phyloP scores from a whole-genome alignment of 2,888 invertebrate genomes.

The Rhyacophila evoluta region DNA sequence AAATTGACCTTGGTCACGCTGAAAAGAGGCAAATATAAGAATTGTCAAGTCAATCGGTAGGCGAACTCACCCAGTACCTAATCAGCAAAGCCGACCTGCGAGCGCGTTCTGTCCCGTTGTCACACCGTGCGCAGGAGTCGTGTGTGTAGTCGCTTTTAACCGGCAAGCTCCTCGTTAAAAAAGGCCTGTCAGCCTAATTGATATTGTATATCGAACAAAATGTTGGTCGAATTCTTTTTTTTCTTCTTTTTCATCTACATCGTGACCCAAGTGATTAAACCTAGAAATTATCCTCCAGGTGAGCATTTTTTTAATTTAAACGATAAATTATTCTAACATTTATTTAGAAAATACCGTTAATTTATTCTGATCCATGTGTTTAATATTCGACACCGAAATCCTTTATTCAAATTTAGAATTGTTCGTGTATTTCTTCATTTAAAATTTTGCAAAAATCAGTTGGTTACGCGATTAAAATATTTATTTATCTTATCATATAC shows the following conservation, averaged over 20 bases:
- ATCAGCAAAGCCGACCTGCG: neutral
- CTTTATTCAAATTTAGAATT: no score
- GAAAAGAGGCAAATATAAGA: conserved; percentile 5
- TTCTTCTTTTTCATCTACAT: conserved; percentile 41
- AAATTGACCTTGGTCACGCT: conserved; percentile 5
- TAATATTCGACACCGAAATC: no score
- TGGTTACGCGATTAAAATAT: no score
- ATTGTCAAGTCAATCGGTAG: neutral
- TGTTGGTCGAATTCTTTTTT: conserved; percentile 36
- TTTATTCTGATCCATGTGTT: no score
- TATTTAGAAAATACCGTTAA: no score
- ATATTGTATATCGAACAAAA: neutral
- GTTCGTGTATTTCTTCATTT: no score
- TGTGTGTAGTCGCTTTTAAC: neutral
- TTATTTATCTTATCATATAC: no score
- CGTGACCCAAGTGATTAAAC: conserved; percentile 45
- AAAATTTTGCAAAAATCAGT: no score
- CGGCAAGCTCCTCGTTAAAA: neutral
- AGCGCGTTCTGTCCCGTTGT: neutral
- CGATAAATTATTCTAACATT: no score
- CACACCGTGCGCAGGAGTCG: neutral
- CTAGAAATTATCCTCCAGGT: conserved; percentile 51
- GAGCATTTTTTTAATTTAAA: conserved; percentile 28
- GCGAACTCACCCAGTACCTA: neutral
- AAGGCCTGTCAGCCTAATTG: neutral